Evolutionary conservation across 2,888 invertebrate genomes (phyloP).

Genomic region (Himalopsyche tibetana): DNA sequence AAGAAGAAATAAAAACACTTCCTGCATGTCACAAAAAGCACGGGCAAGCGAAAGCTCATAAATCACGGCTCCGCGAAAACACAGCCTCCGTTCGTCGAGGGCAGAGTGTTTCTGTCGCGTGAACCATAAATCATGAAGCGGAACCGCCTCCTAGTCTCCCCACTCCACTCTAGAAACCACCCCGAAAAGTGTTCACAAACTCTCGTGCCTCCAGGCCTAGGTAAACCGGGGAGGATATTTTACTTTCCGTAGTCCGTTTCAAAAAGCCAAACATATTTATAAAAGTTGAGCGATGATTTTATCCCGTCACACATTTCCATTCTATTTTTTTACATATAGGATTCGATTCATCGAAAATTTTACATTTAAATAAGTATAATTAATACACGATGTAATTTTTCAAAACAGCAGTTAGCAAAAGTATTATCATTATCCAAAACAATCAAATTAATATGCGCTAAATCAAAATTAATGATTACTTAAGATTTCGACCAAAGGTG

Average conservation of each 20-base stretch:
- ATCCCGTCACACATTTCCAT: too few relatives aligned
- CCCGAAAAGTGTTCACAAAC: slow-evolving; percentile 36
- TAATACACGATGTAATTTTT: too few relatives aligned
- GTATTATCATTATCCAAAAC: too few relatives aligned
- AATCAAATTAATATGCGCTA: too few relatives aligned
- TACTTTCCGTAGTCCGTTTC: slow-evolving; percentile 18
- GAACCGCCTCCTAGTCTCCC: slow-evolving; percentile 44
- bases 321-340: too few relatives aligned
- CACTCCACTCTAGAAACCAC: slow-evolving; percentile 9
- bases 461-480: too few relatives aligned
- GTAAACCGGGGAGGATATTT: slow-evolving; percentile 5
- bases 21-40: background rate
- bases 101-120: slow-evolving; percentile 52
- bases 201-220: slow-evolving; percentile 27
- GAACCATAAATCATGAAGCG: slow-evolving; percentile 60
- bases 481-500: too few relatives aligned
- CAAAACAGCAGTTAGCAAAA: too few relatives aligned
- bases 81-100: slow-evolving; percentile 3
- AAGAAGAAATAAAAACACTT: background rate
- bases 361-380: too few relatives aligned
- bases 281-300: background rate
- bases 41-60: background rate
- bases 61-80: background rate
- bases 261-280: too few relatives aligned
- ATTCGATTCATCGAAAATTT: too few relatives aligned